Conservation (phyloP, 2,113 vertebrate species). For the Melanerpes formicivorus region DNA sequence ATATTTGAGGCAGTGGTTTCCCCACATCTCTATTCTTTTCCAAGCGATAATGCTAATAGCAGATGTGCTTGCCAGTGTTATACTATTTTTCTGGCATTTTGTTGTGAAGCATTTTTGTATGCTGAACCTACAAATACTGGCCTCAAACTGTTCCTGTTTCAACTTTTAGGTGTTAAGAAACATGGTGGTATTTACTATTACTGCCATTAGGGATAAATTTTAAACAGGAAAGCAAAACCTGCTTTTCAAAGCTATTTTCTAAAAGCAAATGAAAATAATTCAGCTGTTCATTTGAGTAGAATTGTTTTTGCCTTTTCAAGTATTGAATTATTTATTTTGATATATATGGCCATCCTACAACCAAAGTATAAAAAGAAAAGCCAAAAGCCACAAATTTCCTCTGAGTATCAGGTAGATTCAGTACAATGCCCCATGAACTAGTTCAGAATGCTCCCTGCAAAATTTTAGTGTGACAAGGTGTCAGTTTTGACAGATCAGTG, state of each 20-base stretch:
- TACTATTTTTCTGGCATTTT: neutral
- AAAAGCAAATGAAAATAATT: constrained; percentile 22
- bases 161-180: constrained; percentile 46
- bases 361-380: constrained; percentile 29
- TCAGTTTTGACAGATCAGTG: constrained; percentile 76
- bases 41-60: neutral
- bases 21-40: neutral
- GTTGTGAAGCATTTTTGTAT: neutral
- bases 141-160: constrained; percentile 21
- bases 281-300: neutral
- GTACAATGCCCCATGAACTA: constrained; percentile 57
- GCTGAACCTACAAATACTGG: neutral
- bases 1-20: neutral
- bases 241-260: constrained; percentile 55
- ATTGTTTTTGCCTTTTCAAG: constrained; percentile 39
- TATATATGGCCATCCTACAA: neutral
- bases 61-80: neutral
- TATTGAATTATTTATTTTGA: neutral
- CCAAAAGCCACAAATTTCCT: constrained; percentile 1
- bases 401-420: constrained; percentile 31
- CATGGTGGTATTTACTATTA: constrained; percentile 44
- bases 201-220: constrained; percentile 19
- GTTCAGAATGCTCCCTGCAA: constrained; percentile 73
- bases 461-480: constrained; percentile 75
- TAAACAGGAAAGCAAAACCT: constrained; percentile 44